Evolutionary conservation across 2,888 invertebrate species (phyloP), one percentile per base, ranked within the genome.

Genomic region (Lepidonotus clava): DNA sequence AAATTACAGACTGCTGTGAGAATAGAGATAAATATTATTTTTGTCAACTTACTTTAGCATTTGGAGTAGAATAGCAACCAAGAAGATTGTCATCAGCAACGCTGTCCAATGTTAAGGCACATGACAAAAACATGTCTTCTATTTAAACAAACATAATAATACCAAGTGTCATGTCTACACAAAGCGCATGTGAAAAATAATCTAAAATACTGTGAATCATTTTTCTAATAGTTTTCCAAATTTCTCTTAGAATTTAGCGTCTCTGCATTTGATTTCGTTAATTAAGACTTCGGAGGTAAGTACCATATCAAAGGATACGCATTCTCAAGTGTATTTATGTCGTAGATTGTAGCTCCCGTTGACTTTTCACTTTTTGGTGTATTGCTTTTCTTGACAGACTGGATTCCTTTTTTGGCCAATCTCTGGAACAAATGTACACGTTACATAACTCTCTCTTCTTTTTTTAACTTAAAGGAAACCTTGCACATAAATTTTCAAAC

Each of bases 271-370:
- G n/a, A 51, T 51, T 51, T 51, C 11, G 18, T 51, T 18, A 11
- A 51, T 51, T 14, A 51, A 51, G 18, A 18, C 18, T 11, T 18
- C 51, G 11, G 14, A 51, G 53, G 53, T 46, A 6, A 46, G 46
- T 46, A 6, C 8, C 18, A 18, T 11, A 18, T 46, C 46, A 46
- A 87, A 88, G 86, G 88, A 88, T 90, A 91, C 91, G 88, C 91
- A 86, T 89, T 90, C 87, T 90, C 89, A n/a, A 91, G 88, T 28
- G 90, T 90, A 66, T 91, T 90, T 40, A 91, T 89, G 53, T 90
- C 89, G 85, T 90, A 91, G 14, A 90, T 87, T 51, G 61, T 87
- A 5, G 88, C 89, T 34, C 87, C 87, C 34, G 85, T 51, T 21
- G 88, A 87, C 67, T n/a, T n/a, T n/a, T 89, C 90, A 61, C 90